These are phyloP conservation scores for Gymnocephalus cernua DNA, from an alignment of 2,113 vertebrate genomes.

Conservation along the genomic window DNA sequence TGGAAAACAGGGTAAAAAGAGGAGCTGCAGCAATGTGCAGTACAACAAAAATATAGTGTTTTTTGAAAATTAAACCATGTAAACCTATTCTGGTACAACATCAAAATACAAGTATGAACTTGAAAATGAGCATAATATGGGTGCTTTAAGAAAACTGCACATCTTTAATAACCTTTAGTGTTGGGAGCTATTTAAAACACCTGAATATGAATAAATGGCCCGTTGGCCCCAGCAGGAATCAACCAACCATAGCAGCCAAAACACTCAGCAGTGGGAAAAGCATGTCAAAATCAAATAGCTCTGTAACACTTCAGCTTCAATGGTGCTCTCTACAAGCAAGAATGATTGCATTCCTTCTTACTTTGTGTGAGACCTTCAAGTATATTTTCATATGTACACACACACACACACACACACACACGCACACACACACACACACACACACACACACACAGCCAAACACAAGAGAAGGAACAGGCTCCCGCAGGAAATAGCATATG, in stretches of 20 bases:
- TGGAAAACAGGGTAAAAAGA: no score
- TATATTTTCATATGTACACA: slow-evolving; percentile 18
- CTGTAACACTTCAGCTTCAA: slow-evolving; percentile 11
- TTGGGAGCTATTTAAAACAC: slow-evolving; percentile 3
- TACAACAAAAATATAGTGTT: no score
- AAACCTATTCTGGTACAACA: no score
- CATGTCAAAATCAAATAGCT: slow-evolving; percentile 44
- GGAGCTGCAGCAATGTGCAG: no score
- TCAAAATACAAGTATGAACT: no score
- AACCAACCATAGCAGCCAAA: slow-evolving; percentile 30
- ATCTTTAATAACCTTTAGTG: not conserved
- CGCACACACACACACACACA: slow-evolving; percentile 17
- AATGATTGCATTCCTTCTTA: slow-evolving; percentile 39
- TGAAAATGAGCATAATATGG: no score
- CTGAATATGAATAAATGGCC: slow-evolving; percentile 15
- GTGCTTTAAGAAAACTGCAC: not conserved
- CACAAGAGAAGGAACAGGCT: slow-evolving; percentile 17
- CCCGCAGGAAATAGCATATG: slow-evolving; percentile 38
- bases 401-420: slow-evolving; percentile 4
- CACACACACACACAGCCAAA: not conserved
- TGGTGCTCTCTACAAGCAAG: slow-evolving; percentile 9
- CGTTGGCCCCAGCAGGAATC: slow-evolving; percentile 19
- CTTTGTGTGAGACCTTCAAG: slow-evolving; percentile 26
- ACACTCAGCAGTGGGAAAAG: slow-evolving; percentile 11
- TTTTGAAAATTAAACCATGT: no score